phyloP scores from a whole-genome alignment of 2,797 vertebrate genomes.

The Manis crassicaudata region DNA sequence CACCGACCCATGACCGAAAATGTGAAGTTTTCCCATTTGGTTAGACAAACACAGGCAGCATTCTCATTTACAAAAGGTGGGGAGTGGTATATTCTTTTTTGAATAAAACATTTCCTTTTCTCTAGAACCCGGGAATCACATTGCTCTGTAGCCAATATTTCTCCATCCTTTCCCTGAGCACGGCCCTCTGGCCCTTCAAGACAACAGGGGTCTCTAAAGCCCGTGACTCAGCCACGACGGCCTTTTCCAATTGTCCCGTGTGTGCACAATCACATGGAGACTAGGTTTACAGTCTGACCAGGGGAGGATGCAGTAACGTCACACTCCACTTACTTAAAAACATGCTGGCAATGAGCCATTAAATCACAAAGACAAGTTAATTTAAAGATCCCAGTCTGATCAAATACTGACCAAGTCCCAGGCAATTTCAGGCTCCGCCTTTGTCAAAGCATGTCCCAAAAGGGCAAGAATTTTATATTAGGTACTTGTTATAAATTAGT shows the following conservation, averaged over 20 bases:
- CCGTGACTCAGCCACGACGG: not conserved
- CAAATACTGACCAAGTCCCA: constrained; percentile 47
- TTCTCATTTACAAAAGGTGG: not conserved
- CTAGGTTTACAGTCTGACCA: constrained; percentile 63
- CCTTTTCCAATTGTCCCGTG: constrained; percentile 1
- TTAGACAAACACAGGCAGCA: not conserved
- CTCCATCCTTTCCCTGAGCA: not conserved
- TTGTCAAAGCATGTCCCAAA: constrained; percentile 55
- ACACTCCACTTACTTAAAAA: constrained; percentile 68
- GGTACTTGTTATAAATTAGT: constrained; percentile 72
- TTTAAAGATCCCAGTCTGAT: constrained; percentile 65
- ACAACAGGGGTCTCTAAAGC: not conserved
- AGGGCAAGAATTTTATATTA: constrained; percentile 69
- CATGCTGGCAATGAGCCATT: constrained; percentile 56
- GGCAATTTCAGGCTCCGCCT: constrained; percentile 59
- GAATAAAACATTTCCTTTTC: not conserved
- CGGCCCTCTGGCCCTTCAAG: not conserved
- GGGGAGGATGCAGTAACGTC: constrained; percentile 61
- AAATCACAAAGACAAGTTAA: constrained; percentile 72
- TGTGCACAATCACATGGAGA: not conserved
- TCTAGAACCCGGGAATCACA: not conserved
- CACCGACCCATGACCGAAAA: not conserved
- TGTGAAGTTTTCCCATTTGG: not conserved
- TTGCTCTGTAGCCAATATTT: not conserved
- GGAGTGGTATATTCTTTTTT: not conserved